Percentiles rank a stretch among this genome's conserved stretches.
These are phyloP conservation scores for Leptinotarsa juncta DNA, from an alignment of 2,888 invertebrate genomes.

Conservation along the genomic window DNA sequence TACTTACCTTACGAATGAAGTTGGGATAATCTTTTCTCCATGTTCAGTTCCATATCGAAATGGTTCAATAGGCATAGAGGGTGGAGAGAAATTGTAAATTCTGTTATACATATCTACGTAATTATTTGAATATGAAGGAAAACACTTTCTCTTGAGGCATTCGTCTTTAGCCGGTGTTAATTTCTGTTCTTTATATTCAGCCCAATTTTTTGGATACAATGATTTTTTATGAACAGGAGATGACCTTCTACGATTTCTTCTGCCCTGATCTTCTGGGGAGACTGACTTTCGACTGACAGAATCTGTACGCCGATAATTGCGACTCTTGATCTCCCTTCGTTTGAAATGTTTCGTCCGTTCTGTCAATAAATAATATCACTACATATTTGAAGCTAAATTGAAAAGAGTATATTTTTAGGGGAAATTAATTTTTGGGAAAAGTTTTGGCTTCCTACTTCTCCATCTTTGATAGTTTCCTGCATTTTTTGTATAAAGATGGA, in stretches of 20 bases:
- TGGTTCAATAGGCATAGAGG: constrained; percentile 52
- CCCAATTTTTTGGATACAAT: constrained; percentile 54
- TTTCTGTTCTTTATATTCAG: constrained; percentile 49
- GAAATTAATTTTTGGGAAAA: too few species aligned
- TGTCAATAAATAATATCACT: constrained; percentile 24
- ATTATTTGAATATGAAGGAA: constrained; percentile 34
- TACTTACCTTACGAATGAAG: constrained; percentile 57
- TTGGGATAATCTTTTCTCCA: constrained; percentile 52
- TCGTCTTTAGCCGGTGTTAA: constrained; percentile 43
- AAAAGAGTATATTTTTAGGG: too few species aligned
- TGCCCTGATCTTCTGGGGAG: constrained; percentile 38
- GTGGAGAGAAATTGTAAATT: constrained; percentile 53
- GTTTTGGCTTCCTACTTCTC: too few species aligned
- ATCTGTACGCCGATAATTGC: constrained; percentile 51
- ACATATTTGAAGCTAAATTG: background rate
- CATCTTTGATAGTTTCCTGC: too few species aligned
- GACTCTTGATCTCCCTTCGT: constrained; percentile 52
- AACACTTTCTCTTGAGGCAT: constrained; percentile 45
- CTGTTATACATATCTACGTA: constrained; percentile 40
- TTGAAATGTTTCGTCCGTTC: constrained; percentile 45
- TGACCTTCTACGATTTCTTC: constrained; percentile 35
- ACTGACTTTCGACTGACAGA: constrained; percentile 35
- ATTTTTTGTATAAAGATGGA: too few species aligned
- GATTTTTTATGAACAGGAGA: constrained; percentile 35
- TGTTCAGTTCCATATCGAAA: constrained; percentile 50